Conservation (phyloP, 2,113 vertebrate genomes). For the Oncorhynchus nerka region DNA sequence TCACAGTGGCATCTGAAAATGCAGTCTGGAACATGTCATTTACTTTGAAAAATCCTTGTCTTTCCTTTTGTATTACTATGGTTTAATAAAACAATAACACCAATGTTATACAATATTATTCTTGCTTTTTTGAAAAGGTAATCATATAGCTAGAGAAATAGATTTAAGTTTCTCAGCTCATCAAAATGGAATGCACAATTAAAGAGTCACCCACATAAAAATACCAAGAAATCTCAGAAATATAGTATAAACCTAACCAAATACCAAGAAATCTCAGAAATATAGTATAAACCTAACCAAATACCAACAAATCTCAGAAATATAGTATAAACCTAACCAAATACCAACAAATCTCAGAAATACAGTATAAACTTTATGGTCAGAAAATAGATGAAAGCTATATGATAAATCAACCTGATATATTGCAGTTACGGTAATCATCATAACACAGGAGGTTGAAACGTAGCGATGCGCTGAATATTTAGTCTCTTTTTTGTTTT, state of each 20-base stretch:
- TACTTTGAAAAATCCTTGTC: neutral
- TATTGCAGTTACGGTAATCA: neutral
- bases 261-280: neutral
- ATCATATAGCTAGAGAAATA: neutral
- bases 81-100: neutral
- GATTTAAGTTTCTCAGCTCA: neutral
- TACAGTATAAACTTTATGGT: neutral
- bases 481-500: too few species aligned
- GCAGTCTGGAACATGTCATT: neutral
- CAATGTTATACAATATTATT: neutral
- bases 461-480: neutral
- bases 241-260: neutral
- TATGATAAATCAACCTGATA: neutral
- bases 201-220: conserved; percentile 12
- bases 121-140: conserved; percentile 4
- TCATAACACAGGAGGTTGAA: neutral
- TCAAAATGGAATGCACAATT: conserved; percentile 41
- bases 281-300: too few species aligned
- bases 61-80: neutral
- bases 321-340: too few species aligned
- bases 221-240: neutral
- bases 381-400: neutral
- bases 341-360: too few species aligned
- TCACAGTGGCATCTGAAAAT: neutral
- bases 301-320: too few species aligned